Percentiles rank a stretch among this genome's conserved stretches.
phyloP scores from a whole-genome alignment of 2,888 invertebrate species.

The Odontocolon sp. region DNA sequence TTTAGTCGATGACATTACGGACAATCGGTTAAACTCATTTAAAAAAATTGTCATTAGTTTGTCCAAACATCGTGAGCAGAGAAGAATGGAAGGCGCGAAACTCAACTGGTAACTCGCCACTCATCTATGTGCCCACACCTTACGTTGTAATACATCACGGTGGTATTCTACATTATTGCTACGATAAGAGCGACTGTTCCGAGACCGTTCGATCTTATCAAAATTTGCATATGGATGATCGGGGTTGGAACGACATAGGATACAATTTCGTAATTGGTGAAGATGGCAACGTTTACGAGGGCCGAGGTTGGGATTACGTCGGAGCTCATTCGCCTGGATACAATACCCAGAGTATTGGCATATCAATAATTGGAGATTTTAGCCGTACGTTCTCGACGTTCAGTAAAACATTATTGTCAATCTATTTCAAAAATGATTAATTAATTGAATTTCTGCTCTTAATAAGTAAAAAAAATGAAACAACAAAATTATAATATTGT shows the following conservation, averaged over 20 bases:
- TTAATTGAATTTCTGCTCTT: no score
- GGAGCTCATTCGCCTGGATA: slow-evolving; percentile 80
- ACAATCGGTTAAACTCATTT: not conserved
- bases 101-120: slow-evolving; percentile 56
- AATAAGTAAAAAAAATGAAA: no score
- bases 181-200: slow-evolving; percentile 69
- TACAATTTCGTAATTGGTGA: slow-evolving; percentile 82
- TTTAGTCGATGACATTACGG: not conserved
- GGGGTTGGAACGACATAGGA: slow-evolving; percentile 79
- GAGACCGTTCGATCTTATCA: slow-evolving; percentile 77
- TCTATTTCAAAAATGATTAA: no score
- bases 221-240: slow-evolving; percentile 76
- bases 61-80: slow-evolving; percentile 73
- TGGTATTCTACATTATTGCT: slow-evolving; percentile 73
- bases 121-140: slow-evolving; percentile 71
- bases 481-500: not conserved
- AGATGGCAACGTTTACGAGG: slow-evolving; percentile 81
- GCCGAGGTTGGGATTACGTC: slow-evolving; percentile 80
- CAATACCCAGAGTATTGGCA: slow-evolving; percentile 79
- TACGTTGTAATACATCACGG: slow-evolving; percentile 80
- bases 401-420: no score
- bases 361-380: slow-evolving; percentile 79
- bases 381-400: slow-evolving; percentile 70
- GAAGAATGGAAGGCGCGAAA: slow-evolving; percentile 77
- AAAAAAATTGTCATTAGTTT: slow-evolving; percentile 57